A percentile compares a stretch with the other conserved stretches of the same genome.
Conservation (phyloP, 2,113 vertebrate species). For the Taurulus bubalis region DNA sequence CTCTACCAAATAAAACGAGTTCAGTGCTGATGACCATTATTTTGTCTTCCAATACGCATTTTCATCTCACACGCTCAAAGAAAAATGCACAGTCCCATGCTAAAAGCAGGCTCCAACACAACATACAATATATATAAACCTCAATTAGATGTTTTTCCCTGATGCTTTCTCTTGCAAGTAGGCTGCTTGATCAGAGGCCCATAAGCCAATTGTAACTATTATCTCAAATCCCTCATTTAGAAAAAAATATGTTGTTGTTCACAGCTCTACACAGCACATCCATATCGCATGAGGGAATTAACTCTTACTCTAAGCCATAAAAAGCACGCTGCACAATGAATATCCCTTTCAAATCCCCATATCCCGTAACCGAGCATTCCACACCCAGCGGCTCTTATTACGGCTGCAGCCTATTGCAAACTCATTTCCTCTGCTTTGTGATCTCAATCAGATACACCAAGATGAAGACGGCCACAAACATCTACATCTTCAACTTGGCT, state of each 20-base stretch:
- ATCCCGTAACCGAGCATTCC: slow-evolving; percentile 22
- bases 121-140: slow-evolving; percentile 35
- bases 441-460: slow-evolving; percentile 90
- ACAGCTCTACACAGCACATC: neutral
- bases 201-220: slow-evolving; percentile 41
- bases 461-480: slow-evolving; percentile 98
- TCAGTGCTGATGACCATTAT: neutral
- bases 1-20: neutral
- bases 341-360: slow-evolving; percentile 13
- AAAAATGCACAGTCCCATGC: neutral
- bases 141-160: slow-evolving; percentile 8
- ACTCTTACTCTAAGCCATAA: slow-evolving; percentile 4
- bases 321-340: neutral
- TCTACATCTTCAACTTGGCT: slow-evolving; percentile 98
- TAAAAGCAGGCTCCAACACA: slow-evolving; percentile 8
- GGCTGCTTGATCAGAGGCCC: slow-evolving; percentile 32
- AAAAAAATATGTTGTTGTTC: neutral
- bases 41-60: neutral
- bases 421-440: slow-evolving; percentile 23
- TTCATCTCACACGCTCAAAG: neutral
- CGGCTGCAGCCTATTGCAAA: neutral
- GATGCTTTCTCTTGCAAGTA: slow-evolving; percentile 30
- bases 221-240: slow-evolving; percentile 43
- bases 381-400: slow-evolving; percentile 20
- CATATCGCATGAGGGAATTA: slow-evolving; percentile 21